These are phyloP conservation scores for Fistularia commersonii DNA, from an alignment of 2,797 vertebrate genomes.

Conservation along the genomic window DNA sequence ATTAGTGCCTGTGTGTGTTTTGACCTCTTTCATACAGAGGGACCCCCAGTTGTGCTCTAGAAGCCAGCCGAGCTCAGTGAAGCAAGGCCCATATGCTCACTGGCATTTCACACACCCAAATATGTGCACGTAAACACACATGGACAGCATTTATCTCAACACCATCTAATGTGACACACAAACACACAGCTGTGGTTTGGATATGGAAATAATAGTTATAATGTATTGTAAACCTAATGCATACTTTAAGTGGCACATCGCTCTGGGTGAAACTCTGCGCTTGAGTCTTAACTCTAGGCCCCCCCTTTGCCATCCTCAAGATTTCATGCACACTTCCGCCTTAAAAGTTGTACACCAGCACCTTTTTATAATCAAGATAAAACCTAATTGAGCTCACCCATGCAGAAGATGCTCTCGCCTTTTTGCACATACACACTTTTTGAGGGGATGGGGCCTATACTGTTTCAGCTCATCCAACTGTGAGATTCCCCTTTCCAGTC, in stretches of 20 bases:
- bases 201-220: constrained; percentile 55
- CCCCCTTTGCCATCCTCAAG: constrained; percentile 58
- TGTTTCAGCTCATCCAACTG: constrained; percentile 93
- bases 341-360: constrained; percentile 82
- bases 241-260: neutral
- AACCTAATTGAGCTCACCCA: constrained; percentile 67
- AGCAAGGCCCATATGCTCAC: constrained; percentile 89
- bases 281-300: neutral
- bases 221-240: constrained; percentile 27
- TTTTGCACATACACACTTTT: constrained; percentile 52
- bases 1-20: constrained; percentile 37
- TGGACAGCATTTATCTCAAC: constrained; percentile 64
- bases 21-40: constrained; percentile 70
- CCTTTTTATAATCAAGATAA: constrained; percentile 83
- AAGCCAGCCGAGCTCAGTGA: constrained; percentile 81
- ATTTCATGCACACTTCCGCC: constrained; percentile 87
- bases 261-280: neutral
- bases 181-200: constrained; percentile 21
- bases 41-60: constrained; percentile 79
- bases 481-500: constrained; percentile 89
- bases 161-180: constrained; percentile 50
- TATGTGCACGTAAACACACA: constrained; percentile 77
- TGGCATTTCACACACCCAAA: constrained; percentile 87
- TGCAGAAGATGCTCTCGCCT: constrained; percentile 63
- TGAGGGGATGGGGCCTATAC: constrained; percentile 76